Conservation (phyloP, 2,113 vertebrate species). For the Seriola aureovittata region DNA sequence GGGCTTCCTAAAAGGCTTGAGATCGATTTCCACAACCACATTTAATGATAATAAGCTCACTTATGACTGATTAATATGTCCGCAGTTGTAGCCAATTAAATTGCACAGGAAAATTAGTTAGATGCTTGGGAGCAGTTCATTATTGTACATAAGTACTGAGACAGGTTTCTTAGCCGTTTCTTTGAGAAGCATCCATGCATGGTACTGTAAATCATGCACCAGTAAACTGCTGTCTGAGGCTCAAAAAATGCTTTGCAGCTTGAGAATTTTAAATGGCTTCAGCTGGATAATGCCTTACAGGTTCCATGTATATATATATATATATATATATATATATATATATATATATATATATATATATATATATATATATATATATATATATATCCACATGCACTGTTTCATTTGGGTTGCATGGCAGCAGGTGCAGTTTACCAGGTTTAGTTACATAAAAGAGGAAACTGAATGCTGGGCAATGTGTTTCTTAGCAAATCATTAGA, state of each 20-base stretch:
- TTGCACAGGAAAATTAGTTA: constrained; percentile 24
- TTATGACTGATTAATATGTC: constrained; percentile 54
- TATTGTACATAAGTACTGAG: constrained; percentile 7
- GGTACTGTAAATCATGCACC: constrained; percentile 41
- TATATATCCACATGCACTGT: constrained; percentile 37
- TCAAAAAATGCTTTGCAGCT: constrained; percentile 40
- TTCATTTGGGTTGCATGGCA: constrained; percentile 26
- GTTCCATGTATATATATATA: not conserved
- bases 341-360: constrained; percentile 14
- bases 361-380: too few species aligned
- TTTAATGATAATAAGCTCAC: constrained; percentile 41
- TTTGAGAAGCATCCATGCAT: constrained; percentile 41
- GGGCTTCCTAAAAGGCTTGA: constrained; percentile 7
- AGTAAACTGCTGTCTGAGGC: constrained; percentile 36
- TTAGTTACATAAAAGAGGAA: constrained; percentile 47
- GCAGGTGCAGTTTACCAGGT: constrained; percentile 41
- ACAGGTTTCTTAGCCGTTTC: constrained; percentile 28
- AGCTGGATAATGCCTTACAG: constrained; percentile 37
- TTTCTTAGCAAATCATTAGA: constrained; percentile 67
- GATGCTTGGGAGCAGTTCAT: constrained; percentile 40
- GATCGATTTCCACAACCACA: constrained; percentile 29
- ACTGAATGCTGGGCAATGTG: constrained; percentile 47
- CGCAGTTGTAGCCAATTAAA: constrained; percentile 48
- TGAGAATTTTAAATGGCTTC: constrained; percentile 44
- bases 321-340: too few species aligned